Base-by-base conservation (phyloP, 2,113 vertebrate species). In the Odontesthes bonariensis region DNA sequence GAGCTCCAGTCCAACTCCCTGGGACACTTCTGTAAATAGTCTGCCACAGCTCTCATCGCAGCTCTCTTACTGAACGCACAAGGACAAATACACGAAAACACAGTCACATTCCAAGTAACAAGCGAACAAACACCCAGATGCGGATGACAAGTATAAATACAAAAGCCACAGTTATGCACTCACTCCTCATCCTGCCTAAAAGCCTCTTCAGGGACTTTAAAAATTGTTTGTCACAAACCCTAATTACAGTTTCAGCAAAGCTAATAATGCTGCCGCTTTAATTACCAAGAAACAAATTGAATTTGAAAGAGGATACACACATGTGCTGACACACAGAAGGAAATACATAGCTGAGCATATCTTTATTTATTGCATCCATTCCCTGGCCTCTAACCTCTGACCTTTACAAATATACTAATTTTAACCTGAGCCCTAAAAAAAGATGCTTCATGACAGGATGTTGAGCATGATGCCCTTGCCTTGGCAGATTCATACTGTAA, bases 1-100 rank as follows among this genome's bases (percentile, higher is more conserved):
- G 67, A 12, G 61, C 71, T 58, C 23, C 64, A 17, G 59, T 51
- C 61, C 69, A 32, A 63, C 77, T 84, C 75, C 56, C 73, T 55
- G 77, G 75, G 79, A 80, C 27, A 13, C 51, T 46, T 38, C 69
- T 85, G 85, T 86, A 92, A 93, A 92, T 88, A 92, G 82, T 55
- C 77, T 80, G 84, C 79, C 85, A 85, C 54, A 4, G 68, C 79
- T 86, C 75, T 72, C 82, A 69, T 17, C 64, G 60, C 62, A 53
- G 57, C 54, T 77, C 52, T 63, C 64, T 81, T 69, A 64, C 74
- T 69, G 61, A 76, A 51, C 55, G 63, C 27, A 79, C 40, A 32
- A 52, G 62, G 16, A 75, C 35, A 61, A 57, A 61, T 54, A 56
- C 65, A 69, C 22, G 27, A 58, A 73, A 40, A 83, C 10, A 55